Conservation (phyloP, 2,797 vertebrate species). For the Thalassophryne amazonica region DNA sequence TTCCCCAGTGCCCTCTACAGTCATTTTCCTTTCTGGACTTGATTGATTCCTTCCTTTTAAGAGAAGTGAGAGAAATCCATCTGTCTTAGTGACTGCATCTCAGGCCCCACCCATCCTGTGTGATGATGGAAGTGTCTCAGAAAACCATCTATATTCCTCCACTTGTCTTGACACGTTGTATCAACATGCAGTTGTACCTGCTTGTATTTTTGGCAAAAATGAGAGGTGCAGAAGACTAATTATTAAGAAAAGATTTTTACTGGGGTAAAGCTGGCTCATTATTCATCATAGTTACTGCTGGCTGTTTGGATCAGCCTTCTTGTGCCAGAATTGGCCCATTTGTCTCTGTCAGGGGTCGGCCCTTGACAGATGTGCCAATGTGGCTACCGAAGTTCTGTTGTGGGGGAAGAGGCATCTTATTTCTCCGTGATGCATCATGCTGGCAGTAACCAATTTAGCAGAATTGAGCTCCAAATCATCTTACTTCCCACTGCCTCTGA, state of each 20-base stretch:
- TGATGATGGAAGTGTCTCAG: slow-evolving; percentile 66
- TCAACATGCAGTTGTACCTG: slow-evolving; percentile 67
- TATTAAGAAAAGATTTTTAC: slow-evolving; percentile 80
- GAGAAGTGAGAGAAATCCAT: slow-evolving; percentile 50
- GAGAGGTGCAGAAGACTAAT: slow-evolving; percentile 73
- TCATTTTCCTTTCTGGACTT: slow-evolving; percentile 44
- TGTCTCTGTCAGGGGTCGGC: slow-evolving; percentile 77
- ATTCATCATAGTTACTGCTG: slow-evolving; percentile 79
- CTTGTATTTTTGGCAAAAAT: slow-evolving; percentile 69
- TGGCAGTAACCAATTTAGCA: slow-evolving; percentile 82
- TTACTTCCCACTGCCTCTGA: slow-evolving; percentile 73
- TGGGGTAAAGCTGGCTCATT: slow-evolving; percentile 60
- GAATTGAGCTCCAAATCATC: slow-evolving; percentile 81
- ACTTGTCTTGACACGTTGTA: slow-evolving; percentile 52
- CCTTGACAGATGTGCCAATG: slow-evolving; percentile 83
- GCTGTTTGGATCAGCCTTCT: slow-evolving; percentile 75
- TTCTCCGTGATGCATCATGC: slow-evolving; percentile 80
- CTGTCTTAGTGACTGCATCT: slow-evolving; percentile 52
- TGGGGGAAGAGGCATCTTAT: slow-evolving; percentile 76
- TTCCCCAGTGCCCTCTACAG: slow-evolving; percentile 23
- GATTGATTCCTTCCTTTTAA: slow-evolving; percentile 58
- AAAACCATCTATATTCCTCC: slow-evolving; percentile 67
- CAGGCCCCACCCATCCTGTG: slow-evolving; percentile 50
- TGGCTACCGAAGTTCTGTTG: slow-evolving; percentile 70
- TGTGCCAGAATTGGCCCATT: slow-evolving; percentile 74